phyloP scores from a whole-genome alignment of 2,797 vertebrate genomes.

The Ibycter americanus region DNA sequence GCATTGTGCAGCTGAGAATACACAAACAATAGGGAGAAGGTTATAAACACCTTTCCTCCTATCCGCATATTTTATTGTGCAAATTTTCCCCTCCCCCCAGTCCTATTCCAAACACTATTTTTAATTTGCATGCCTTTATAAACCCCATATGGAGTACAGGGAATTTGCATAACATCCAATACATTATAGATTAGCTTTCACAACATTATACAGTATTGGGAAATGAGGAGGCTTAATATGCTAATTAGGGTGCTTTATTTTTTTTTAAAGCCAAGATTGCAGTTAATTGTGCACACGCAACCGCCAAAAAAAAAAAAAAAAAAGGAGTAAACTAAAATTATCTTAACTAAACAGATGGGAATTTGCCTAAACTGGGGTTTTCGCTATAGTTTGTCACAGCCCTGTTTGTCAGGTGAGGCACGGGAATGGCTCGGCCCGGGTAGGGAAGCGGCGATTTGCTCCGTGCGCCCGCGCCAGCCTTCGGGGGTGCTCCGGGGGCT shows the following conservation, averaged over 20 bases:
- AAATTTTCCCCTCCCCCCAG: slow-evolving; percentile 36
- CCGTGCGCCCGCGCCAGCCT: not conserved
- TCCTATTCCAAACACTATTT: slow-evolving; percentile 51
- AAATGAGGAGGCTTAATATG: slow-evolving; percentile 65
- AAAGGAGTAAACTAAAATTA: slow-evolving; percentile 52
- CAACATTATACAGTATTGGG: slow-evolving; percentile 65
- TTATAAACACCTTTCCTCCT: slow-evolving; percentile 49
- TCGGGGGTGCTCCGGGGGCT: not conserved
- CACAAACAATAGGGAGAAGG: slow-evolving; percentile 26
- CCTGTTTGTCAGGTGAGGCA: not conserved
- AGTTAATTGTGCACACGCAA: slow-evolving; percentile 18
- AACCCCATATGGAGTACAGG: slow-evolving; percentile 41
- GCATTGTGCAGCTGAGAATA: slow-evolving; percentile 46
- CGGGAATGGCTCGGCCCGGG: not conserved
- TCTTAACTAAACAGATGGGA: slow-evolving; percentile 64
- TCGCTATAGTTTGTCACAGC: not conserved
- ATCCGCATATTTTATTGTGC: slow-evolving; percentile 31
- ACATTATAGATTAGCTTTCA: slow-evolving; percentile 69
- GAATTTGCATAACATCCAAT: slow-evolving; percentile 64
- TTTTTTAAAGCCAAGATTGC: slow-evolving; percentile 36
- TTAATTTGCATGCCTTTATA: slow-evolving; percentile 62
- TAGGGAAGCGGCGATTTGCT: not conserved
- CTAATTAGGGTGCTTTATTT: slow-evolving; percentile 57
- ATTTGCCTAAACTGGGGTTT: not conserved
- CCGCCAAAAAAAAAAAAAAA: not conserved